Evolutionary conservation across 2,888 invertebrate species (phyloP), one percentile per base, ranked within the genome.

Genomic region (Drosophila pegasa): DNA sequence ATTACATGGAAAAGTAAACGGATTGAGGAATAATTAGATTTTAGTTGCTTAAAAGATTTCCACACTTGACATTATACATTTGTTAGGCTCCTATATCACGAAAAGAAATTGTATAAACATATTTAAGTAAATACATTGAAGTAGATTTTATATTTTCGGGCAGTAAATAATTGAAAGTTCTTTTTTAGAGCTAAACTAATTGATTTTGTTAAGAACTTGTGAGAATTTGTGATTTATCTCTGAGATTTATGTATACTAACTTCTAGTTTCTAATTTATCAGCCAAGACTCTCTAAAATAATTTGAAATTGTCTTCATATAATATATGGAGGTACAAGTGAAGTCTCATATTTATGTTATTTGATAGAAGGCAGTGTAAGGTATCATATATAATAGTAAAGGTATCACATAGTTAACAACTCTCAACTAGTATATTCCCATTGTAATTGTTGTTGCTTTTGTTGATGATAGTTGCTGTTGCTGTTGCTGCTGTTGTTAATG

Each of bases 401-500:
- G 33, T 22, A 48, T 50, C 14, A n/a, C n/a, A 9, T n/a, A 41
- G 78, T 47, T 27, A 10, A 16, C 59, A 54, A 63, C 35, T 16
- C 47, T 29, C 29, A 18, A 38, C 12, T 27, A 12, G n/a, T 10
- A 31, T 2, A 33, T 27, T 51, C 38, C 60, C 54, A n/a, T 25
- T 43, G 25, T 25, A 16, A 35, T 61, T 76, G 50, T 41, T 55
- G 43, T 40, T 47, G 22, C 25, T 29, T 16, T 56, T 40, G 31
- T 33, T 54, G 5, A 43, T 41, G 33, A 43, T 31, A 25, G 43
- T 48, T 29, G 29, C 40, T 58, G 48, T 31, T 54, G 41, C 22
- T 41, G 67, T 29, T 48, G 45, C 43, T 40, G 40, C 40, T 66
- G 62, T 41, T 50, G 37, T 35, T 37, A 62, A 25, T 43, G 71